Percentiles rank a stretch among this genome's conserved stretches.
These are phyloP conservation scores for Hanleya hanleyi DNA, from an alignment of 2,888 invertebrate genomes.

Conservation along the genomic window DNA sequence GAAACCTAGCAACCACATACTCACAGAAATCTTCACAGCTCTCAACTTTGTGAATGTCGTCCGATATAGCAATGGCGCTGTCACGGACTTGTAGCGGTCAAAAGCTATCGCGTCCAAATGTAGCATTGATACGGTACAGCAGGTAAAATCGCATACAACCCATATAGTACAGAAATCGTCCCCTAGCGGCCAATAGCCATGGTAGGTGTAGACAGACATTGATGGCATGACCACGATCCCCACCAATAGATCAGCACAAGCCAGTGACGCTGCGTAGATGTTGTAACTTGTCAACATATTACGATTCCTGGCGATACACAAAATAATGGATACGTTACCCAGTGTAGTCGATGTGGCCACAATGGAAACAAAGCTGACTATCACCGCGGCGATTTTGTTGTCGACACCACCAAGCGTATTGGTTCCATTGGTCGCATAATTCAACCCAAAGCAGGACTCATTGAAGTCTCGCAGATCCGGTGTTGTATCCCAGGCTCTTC, in stretches of 20 bases:
- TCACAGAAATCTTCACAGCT: conserved; percentile 1
- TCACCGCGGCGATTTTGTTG: too few species aligned
- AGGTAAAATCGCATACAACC: conserved; percentile 29
- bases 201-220: conserved; percentile 27
- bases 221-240: conserved; percentile 29
- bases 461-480: too few species aligned
- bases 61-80: conserved; percentile 20
- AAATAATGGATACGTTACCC: conserved; percentile 1
- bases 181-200: conserved; percentile 35
- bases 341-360: not conserved
- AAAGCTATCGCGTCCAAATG: conserved; percentile 27
- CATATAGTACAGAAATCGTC: conserved; percentile 26
- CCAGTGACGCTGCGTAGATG: conserved; percentile 30
- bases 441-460: too few species aligned
- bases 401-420: too few species aligned
- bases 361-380: not conserved
- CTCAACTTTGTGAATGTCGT: not conserved
- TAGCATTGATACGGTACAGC: conserved; percentile 31
- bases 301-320: not conserved
- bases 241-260: conserved; percentile 28
- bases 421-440: too few species aligned
- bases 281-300: conserved; percentile 2
- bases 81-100: conserved; percentile 26
- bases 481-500: too few species aligned
- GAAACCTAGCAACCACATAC: conserved; percentile 22